Percentiles rank a stretch among this genome's conserved stretches.
phyloP scores from a whole-genome alignment of 2,113 vertebrate genomes.

The Telmatochromis brachygnathus region DNA sequence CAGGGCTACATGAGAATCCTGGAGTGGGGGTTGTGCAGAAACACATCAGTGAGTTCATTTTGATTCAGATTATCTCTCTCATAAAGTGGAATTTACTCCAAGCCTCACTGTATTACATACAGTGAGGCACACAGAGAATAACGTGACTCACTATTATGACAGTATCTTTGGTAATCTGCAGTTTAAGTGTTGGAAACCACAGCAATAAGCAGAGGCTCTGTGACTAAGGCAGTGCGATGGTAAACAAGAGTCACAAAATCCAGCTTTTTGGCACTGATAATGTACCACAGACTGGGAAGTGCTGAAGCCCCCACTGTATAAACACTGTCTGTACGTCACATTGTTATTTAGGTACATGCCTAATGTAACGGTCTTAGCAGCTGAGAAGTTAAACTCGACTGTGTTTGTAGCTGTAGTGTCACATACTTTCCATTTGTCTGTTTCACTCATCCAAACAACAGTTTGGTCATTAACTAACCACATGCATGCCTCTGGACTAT shows the following conservation, averaged over 20 bases:
- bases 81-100: slow-evolving; percentile 36
- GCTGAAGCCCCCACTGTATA: background rate
- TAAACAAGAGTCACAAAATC: background rate
- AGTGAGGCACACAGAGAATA: background rate
- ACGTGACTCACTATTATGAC: background rate
- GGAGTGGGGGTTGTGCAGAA: background rate
- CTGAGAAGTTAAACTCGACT: background rate
- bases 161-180: background rate
- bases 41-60: background rate
- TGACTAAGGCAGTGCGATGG: background rate
- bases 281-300: background rate
- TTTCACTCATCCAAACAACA: background rate
- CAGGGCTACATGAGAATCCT: background rate
- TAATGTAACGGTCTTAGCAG: background rate
- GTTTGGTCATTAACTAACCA: background rate
- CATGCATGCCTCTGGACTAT: background rate
- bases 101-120: background rate
- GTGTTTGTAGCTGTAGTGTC: background rate
- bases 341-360: background rate
- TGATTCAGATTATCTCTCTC: slow-evolving; percentile 11
- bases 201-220: background rate
- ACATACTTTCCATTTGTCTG: background rate
- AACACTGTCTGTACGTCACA: background rate
- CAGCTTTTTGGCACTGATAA: background rate
- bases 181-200: background rate